Percentiles rank a stretch among this genome's conserved stretches.
These are phyloP conservation scores for Spinus pinus DNA, from an alignment of 2,797 vertebrate species.

Conservation along the genomic window DNA sequence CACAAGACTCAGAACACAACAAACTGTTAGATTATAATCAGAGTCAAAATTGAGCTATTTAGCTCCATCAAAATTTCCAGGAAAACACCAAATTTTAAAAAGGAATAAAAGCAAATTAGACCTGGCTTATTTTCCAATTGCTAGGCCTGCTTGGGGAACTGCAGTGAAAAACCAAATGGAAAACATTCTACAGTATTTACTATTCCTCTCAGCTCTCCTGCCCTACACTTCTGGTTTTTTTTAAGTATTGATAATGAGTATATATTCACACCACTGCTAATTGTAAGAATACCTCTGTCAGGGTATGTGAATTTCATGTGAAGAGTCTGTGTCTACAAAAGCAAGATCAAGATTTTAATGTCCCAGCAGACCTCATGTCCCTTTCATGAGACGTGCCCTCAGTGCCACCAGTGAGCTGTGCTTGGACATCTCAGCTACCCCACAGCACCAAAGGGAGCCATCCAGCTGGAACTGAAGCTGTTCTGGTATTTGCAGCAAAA, in stretches of 20 bases:
- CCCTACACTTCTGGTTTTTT: neutral
- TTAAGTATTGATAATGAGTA: neutral
- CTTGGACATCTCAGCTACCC: neutral
- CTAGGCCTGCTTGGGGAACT: neutral
- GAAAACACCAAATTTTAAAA: neutral
- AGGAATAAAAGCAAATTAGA: neutral
- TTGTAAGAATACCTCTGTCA: neutral
- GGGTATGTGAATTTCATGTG: neutral
- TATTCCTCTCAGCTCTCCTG: neutral
- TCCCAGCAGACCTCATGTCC: neutral
- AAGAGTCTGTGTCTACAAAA: neutral
- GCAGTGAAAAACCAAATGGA: neutral
- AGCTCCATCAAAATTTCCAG: neutral
- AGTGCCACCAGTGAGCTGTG: neutral
- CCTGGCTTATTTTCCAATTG: neutral
- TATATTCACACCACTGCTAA: neutral
- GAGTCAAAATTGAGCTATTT: neutral
- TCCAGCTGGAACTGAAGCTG: neutral
- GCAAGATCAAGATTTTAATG: neutral
- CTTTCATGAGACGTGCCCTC: neutral
- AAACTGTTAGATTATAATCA: neutral
- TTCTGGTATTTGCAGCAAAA: neutral
- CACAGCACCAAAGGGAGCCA: neutral
- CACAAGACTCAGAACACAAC: neutral
- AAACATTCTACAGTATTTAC: neutral